Conservation (phyloP, 1,140 invertebrate species). For the Drosophila repletoides region DNA sequence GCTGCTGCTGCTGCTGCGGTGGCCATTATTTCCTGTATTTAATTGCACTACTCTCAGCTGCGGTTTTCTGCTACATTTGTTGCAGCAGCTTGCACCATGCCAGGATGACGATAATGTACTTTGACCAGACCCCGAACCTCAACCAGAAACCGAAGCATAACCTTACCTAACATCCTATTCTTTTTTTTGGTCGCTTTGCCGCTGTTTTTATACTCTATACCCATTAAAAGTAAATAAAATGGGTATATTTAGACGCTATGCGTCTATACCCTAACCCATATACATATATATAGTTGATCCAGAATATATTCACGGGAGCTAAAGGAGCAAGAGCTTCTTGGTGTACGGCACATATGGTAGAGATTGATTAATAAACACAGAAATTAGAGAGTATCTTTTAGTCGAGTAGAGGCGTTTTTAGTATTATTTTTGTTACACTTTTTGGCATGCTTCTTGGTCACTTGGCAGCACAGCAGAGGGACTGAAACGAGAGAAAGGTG, state of each 20-base stretch:
- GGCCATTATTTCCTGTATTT: slow-evolving; percentile 79
- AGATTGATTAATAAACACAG: too few species aligned
- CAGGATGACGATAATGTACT: slow-evolving; percentile 70
- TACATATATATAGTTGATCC: too few species aligned
- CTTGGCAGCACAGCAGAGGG: slow-evolving; percentile 3
- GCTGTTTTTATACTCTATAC: too few species aligned
- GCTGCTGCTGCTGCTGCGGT: slow-evolving; percentile 54
- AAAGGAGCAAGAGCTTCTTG: too few species aligned
- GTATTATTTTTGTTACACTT: slow-evolving; percentile 29
- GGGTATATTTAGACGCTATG: too few species aligned
- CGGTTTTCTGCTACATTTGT: slow-evolving; percentile 80
- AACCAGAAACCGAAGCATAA: slow-evolving; percentile 27
- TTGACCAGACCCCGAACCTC: too few species aligned
- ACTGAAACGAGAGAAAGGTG: neutral
- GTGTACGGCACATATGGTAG: too few species aligned
- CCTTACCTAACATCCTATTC: slow-evolving; percentile 8
- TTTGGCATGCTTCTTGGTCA: slow-evolving; percentile 55
- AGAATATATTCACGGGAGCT: too few species aligned
- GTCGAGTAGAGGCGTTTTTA: too few species aligned
- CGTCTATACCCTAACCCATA: too few species aligned
- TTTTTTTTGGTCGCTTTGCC: slow-evolving; percentile 2
- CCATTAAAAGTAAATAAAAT: too few species aligned
- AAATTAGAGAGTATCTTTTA: too few species aligned
- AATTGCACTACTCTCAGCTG: slow-evolving; percentile 78
- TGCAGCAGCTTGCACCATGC: slow-evolving; percentile 61